phyloP scores from a whole-genome alignment of 2,113 vertebrate genomes.

The Erythrolamprus reginae region DNA sequence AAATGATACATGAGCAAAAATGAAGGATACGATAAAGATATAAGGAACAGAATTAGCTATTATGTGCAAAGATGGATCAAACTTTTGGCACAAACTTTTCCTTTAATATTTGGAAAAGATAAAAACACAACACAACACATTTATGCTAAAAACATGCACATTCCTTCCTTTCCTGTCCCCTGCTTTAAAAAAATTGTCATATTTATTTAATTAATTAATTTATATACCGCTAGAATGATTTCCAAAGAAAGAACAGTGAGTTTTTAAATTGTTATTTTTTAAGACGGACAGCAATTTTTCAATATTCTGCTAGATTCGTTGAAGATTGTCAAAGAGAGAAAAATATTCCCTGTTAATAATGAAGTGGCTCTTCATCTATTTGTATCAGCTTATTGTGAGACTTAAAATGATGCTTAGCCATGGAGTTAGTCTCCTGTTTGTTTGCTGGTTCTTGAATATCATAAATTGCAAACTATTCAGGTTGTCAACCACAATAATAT shows the following conservation, averaged over 20 bases:
- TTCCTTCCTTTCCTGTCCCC: neutral
- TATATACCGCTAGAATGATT: neutral
- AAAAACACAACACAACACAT: neutral
- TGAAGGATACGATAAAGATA: neutral
- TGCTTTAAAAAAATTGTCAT: neutral
- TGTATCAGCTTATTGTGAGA: conserved; percentile 26
- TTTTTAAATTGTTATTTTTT: conserved; percentile 12
- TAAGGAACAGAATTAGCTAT: neutral
- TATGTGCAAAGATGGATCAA: neutral
- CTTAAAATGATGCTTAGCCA: conserved; percentile 7
- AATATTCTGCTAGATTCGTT: conserved; percentile 34
- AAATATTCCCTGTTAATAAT: conserved; percentile 10
- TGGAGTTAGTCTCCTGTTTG: conserved; percentile 12
- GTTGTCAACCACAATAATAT: conserved; percentile 28
- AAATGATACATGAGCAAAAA: neutral
- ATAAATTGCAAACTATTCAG: conserved; percentile 13
- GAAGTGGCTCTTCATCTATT: conserved; percentile 1
- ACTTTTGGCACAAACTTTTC: neutral
- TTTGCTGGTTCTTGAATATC: conserved; percentile 25
- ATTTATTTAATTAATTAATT: neutral
- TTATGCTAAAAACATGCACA: neutral
- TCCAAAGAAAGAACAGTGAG: neutral
- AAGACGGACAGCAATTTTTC: neutral
- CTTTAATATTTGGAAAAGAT: neutral
- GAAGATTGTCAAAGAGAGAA: conserved; percentile 18